Evolutionary conservation across 2,797 vertebrate species (phyloP).

Genomic region (Microcaecilia unicolor): DNA sequence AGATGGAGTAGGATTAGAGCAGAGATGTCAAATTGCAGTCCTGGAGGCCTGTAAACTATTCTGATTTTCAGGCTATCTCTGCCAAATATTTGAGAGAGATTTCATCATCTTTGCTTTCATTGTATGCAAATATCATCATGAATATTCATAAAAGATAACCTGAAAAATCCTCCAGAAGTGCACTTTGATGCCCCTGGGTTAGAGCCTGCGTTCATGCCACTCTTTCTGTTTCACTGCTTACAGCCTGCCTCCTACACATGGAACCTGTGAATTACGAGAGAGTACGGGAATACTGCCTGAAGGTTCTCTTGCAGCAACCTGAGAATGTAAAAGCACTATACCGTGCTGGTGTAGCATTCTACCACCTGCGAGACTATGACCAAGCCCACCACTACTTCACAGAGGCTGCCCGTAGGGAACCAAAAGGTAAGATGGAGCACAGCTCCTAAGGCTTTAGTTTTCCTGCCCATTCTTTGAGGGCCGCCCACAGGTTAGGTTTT

Average conservation of each 20-base stretch:
- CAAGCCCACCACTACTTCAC: slow-evolving; percentile 63
- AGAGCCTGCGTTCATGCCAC: neutral
- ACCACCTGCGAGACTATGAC: slow-evolving; percentile 73
- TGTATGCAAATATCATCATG: too few species aligned
- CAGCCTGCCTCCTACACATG: slow-evolving; percentile 80
- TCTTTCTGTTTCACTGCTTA: neutral
- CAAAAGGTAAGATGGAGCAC: slow-evolving; percentile 58
- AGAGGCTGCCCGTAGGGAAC: slow-evolving; percentile 62
- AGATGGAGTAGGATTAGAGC: too few species aligned
- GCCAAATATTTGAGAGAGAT: too few species aligned
- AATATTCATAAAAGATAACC: too few species aligned
- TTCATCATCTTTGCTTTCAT: too few species aligned
- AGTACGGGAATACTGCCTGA: slow-evolving; percentile 74
- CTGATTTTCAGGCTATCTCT: too few species aligned
- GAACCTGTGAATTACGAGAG: slow-evolving; percentile 66
- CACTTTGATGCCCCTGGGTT: too few species aligned
- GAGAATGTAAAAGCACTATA: slow-evolving; percentile 77
- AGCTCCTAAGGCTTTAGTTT: neutral
- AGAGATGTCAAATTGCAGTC: too few species aligned
- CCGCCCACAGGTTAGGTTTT: too few species aligned
- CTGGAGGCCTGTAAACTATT: too few species aligned
- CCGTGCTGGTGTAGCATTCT: slow-evolving; percentile 72
- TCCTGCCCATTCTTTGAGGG: neutral
- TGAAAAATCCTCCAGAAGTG: too few species aligned
- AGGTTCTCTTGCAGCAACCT: slow-evolving; percentile 65